These are phyloP conservation scores for Pyrocephalus nanus DNA, from an alignment of 2,797 vertebrate species.

Conservation along the genomic window DNA sequence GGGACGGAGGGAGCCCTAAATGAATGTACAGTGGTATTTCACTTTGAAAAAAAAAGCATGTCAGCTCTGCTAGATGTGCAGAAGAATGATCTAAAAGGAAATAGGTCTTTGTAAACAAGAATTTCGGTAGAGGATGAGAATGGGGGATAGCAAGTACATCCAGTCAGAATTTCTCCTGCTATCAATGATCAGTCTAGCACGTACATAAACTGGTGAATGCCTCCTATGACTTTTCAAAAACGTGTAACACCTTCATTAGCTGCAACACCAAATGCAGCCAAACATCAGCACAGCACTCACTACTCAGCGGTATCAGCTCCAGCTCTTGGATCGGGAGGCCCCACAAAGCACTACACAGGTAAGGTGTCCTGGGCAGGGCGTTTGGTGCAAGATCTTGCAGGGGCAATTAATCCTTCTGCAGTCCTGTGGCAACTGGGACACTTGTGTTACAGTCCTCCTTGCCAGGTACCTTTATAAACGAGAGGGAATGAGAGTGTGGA, in stretches of 20 bases:
- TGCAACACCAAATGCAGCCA: neutral
- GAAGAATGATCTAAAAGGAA: conserved; percentile 28
- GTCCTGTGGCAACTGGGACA: neutral
- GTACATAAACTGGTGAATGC: neutral
- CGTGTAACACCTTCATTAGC: neutral
- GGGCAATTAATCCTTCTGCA: neutral
- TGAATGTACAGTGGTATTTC: conserved; percentile 7
- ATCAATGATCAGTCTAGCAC: neutral
- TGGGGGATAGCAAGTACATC: neutral
- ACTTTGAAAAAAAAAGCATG: neutral
- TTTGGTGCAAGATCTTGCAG: neutral
- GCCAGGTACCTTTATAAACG: neutral
- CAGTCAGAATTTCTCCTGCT: conserved; percentile 26
- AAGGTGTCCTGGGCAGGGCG: neutral
- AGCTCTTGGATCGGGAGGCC: neutral
- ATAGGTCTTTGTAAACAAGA: conserved; percentile 11
- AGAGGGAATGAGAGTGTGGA: neutral
- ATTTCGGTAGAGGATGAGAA: neutral
- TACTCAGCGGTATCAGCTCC: neutral
- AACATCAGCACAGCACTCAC: neutral
- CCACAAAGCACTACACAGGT: neutral
- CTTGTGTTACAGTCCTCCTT: neutral
- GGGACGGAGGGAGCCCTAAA: neutral
- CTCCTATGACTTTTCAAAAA: neutral
- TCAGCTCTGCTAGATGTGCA: neutral